phyloP scores from a whole-genome alignment of 2,113 vertebrate genomes.

The Suricata suricatta region DNA sequence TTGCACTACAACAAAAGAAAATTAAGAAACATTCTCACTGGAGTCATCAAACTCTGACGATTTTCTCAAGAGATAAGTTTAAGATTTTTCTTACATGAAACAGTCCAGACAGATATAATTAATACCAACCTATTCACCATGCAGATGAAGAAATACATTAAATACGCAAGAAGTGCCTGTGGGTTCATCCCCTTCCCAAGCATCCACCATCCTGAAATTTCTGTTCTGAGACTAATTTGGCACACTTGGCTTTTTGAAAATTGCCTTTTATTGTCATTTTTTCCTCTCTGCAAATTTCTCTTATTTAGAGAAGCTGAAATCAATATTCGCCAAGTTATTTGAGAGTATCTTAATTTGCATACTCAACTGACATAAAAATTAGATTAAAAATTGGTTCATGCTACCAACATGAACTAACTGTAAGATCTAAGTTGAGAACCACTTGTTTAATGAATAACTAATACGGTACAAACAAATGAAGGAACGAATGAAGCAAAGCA shows the following conservation, averaged over 20 bases:
- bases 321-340: constrained; percentile 14
- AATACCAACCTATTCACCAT: background rate
- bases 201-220: constrained; percentile 19
- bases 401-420: background rate
- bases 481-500: background rate
- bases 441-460: constrained; percentile 4
- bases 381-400: background rate
- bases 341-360: constrained; percentile 12
- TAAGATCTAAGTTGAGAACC: constrained; percentile 26
- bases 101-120: background rate
- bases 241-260: constrained; percentile 26
- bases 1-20: constrained; percentile 41
- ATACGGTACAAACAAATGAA: background rate
- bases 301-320: constrained; percentile 43
- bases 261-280: constrained; percentile 31
- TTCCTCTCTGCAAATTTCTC: constrained; percentile 21
- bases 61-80: background rate
- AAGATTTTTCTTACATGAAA: background rate
- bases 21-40: background rate
- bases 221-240: constrained; percentile 36
- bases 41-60: constrained; percentile 11
- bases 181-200: background rate
- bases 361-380: background rate
- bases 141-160: background rate
- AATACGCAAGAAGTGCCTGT: background rate